A percentile compares a stretch with the other conserved stretches of the same genome.
These are phyloP conservation scores for Pollimyrus isidori DNA, from an alignment of 2,113 vertebrate genomes.

Conservation along the genomic window DNA sequence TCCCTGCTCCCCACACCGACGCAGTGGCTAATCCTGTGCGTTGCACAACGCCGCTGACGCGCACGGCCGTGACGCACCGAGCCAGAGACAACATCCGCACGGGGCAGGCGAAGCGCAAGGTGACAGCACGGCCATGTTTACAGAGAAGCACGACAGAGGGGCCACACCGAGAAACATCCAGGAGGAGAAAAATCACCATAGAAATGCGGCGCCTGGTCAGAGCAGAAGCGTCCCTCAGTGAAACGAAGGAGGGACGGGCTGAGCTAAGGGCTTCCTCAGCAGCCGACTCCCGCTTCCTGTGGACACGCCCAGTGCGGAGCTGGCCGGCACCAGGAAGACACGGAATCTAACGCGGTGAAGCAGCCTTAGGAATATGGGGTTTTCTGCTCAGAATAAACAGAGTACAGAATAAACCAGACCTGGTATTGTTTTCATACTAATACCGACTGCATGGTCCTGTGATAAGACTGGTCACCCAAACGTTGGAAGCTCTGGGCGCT, in stretches of 20 bases:
- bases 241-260: neutral
- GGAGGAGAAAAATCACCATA: neutral
- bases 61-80: neutral
- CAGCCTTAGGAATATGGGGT: neutral
- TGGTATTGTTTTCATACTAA: neutral
- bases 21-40: no score
- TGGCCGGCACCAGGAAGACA: neutral
- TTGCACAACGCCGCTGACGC: neutral
- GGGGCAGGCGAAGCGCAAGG: neutral
- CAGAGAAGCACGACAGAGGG: neutral
- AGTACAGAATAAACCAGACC: neutral
- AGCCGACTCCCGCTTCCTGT: neutral
- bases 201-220: neutral
- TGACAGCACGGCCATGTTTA: neutral
- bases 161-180: neutral
- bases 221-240: neutral
- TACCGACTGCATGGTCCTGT: neutral
- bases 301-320: neutral
- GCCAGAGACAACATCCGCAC: neutral
- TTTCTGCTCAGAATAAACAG: neutral
- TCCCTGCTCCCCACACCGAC: neutral
- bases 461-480: neutral
- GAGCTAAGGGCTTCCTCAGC: neutral
- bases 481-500: neutral
- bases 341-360: neutral